These are phyloP conservation scores for Camelus bactrianus DNA, from an alignment of 2,113 vertebrate genomes.

Conservation along the genomic window DNA sequence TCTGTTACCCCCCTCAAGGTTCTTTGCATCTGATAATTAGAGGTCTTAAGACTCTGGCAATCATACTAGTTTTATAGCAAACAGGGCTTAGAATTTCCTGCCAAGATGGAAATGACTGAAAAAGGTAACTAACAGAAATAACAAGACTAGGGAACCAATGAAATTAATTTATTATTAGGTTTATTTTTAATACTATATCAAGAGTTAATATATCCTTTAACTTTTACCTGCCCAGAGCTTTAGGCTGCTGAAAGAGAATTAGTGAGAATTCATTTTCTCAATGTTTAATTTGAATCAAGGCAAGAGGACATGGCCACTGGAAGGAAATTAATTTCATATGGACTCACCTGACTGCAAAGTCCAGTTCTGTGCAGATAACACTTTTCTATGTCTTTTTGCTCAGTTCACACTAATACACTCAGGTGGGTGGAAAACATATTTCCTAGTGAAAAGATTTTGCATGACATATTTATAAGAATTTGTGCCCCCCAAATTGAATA, in stretches of 20 bases:
- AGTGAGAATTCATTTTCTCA: not conserved
- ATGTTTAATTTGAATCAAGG: not conserved
- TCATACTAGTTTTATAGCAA: constrained; percentile 8
- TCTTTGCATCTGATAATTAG: not conserved
- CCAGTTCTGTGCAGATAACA: not conserved
- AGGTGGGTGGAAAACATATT: not conserved
- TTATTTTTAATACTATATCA: not conserved
- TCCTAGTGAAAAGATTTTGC: not conserved
- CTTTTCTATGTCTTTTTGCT: not conserved
- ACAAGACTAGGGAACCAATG: not conserved
- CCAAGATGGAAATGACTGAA: not conserved
- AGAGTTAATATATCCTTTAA: not conserved
- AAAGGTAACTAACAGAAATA: not conserved
- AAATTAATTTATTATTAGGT: not conserved
- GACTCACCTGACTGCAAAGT: not conserved
- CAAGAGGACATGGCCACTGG: not conserved
- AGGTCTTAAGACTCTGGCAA: not conserved
- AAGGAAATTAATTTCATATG: not conserved
- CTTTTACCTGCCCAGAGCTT: not conserved
- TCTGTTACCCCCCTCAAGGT: not conserved
- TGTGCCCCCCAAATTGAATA: not conserved
- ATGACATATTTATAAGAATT: not conserved
- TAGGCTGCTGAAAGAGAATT: constrained; percentile 12
- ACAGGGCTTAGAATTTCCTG: not conserved
- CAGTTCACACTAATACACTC: not conserved